phyloP scores from a whole-genome alignment of 2,113 vertebrate genomes.

The Tachysurus vachellii region DNA sequence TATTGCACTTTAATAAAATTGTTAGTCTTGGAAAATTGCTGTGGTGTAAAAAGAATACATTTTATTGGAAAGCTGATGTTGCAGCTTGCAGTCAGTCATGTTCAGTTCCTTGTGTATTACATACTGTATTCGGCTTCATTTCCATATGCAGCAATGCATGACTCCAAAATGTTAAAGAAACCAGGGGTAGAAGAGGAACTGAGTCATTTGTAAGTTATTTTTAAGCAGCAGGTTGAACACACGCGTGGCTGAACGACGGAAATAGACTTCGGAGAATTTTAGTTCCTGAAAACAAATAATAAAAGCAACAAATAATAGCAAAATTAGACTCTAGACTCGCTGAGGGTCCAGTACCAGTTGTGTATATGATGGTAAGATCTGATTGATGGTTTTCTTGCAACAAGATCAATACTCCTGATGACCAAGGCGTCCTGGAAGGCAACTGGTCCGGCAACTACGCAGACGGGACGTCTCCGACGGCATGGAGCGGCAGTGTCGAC shows the following conservation, averaged over 20 bases:
- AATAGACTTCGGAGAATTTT: neutral
- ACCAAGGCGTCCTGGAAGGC: slow-evolving; percentile 84
- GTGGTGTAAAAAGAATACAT: neutral
- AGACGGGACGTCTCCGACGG: slow-evolving; percentile 78
- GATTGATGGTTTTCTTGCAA: slow-evolving; percentile 65
- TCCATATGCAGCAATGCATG: neutral
- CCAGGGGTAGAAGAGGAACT: neutral
- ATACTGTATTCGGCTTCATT: neutral
- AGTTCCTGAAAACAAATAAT: neutral
- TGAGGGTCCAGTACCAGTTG: neutral
- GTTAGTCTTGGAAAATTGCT: neutral
- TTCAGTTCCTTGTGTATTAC: too few relatives aligned
- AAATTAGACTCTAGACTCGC: neutral
- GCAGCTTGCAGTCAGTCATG: neutral
- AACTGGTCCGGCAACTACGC: slow-evolving; percentile 84
- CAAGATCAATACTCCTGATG: slow-evolving; percentile 87
- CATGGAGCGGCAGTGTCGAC: slow-evolving; percentile 88
- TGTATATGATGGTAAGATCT: neutral
- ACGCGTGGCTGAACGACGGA: neutral
- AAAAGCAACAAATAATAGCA: neutral
- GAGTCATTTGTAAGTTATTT: neutral
- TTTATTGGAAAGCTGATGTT: neutral
- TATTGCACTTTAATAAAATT: too few relatives aligned
- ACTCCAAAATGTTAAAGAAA: neutral
- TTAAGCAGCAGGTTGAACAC: neutral